Conservation (phyloP, 2,888 invertebrate genomes). For the Philaethria dido region DNA sequence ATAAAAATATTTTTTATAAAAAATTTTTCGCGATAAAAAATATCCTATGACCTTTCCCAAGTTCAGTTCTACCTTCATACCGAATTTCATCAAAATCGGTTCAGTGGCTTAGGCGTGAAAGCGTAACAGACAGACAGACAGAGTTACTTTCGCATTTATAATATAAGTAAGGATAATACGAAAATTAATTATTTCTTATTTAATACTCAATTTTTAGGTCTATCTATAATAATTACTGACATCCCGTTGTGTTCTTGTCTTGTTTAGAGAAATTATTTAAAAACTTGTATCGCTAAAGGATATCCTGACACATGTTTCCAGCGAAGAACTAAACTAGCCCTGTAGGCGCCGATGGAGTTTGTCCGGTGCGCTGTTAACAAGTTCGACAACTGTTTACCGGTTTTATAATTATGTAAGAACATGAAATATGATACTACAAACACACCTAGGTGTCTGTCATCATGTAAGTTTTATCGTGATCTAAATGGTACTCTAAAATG, state of each 20-base stretch:
- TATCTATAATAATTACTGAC: background rate
- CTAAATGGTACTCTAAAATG: no score
- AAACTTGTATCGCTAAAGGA: slow-evolving; percentile 24
- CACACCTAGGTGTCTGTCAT: background rate
- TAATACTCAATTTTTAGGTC: background rate
- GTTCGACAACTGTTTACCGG: slow-evolving; percentile 16
- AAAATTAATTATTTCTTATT: no score
- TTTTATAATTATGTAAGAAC: slow-evolving; percentile 7
- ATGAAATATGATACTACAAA: background rate
- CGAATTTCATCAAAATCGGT: no score
- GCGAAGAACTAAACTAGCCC: slow-evolving; percentile 26
- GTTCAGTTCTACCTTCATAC: no score
- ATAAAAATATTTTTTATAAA: no score
- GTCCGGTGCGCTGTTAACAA: slow-evolving; percentile 28
- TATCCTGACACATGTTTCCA: slow-evolving; percentile 27
- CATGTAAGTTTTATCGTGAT: background rate
- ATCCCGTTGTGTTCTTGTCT: background rate
- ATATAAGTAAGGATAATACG: no score
- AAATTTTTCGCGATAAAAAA: no score
- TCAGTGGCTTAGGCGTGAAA: no score
- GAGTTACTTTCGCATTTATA: no score
- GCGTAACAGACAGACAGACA: no score
- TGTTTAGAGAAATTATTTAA: slow-evolving; percentile 19
- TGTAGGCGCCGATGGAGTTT: slow-evolving; percentile 24
- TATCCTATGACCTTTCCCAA: no score